These are phyloP conservation scores for Latrodectus elegans DNA, from an alignment of 2,888 invertebrate species.

Conservation along the genomic window DNA sequence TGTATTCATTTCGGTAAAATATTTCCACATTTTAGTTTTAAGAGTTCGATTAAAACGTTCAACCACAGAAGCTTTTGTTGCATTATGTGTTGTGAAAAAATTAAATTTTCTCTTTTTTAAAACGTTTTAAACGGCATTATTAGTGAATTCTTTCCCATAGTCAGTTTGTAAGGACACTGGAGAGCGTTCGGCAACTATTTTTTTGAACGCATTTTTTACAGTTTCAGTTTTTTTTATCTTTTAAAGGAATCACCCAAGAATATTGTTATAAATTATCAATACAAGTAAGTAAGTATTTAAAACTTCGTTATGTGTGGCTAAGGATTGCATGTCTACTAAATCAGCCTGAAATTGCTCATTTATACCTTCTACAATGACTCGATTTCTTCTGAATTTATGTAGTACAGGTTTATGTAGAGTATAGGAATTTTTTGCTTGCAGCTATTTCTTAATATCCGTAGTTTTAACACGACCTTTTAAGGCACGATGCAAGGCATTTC, in stretches of 20 bases:
- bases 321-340: slow-evolving; percentile 70
- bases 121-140: slow-evolving; percentile 56
- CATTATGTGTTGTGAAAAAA: slow-evolving; percentile 72
- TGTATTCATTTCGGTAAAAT: slow-evolving; percentile 38
- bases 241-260: slow-evolving; percentile 71
- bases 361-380: slow-evolving; percentile 68
- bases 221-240: slow-evolving; percentile 70
- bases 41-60: slow-evolving; percentile 73
- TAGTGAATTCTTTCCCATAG: slow-evolving; percentile 71
- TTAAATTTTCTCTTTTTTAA: slow-evolving; percentile 67
- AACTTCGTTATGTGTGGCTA: slow-evolving; percentile 69
- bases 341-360: slow-evolving; percentile 72
- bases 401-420: slow-evolving; percentile 59
- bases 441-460: slow-evolving; percentile 47
- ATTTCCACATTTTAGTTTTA: slow-evolving; percentile 70
- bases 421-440: slow-evolving; percentile 52
- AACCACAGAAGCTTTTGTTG: slow-evolving; percentile 72
- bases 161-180: slow-evolving; percentile 71
- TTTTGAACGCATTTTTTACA: slow-evolving; percentile 67
- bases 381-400: slow-evolving; percentile 49
- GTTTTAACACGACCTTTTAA: slow-evolving; percentile 19
- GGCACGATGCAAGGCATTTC: slow-evolving; percentile 15
- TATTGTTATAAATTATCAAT: slow-evolving; percentile 72
- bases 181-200: slow-evolving; percentile 54
- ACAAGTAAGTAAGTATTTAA: slow-evolving; percentile 70